Base-by-base conservation (phyloP, 1,140 invertebrate genomes). In the Drosophila nannoptera region DNA sequence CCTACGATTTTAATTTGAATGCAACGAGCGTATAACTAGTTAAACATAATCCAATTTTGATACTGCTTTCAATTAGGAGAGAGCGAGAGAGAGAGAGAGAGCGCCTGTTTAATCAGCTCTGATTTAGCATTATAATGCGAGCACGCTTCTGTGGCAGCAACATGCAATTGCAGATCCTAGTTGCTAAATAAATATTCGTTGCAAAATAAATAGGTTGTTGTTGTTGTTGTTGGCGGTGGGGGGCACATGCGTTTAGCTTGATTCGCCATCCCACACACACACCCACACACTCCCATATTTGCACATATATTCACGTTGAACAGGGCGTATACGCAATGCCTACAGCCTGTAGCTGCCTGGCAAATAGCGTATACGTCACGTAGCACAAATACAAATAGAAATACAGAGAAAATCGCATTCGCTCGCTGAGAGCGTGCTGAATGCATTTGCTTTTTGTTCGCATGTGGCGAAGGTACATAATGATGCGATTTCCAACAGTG, bases 281-380 rank as follows among this genome's bases (percentile, higher is more conserved):
- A 45, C 8, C 7, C 12, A 45, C 12, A 7, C 12, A 16, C 36
- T 14, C 14, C 8, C 16, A 22, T 54, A 40, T 12, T 11, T 52
- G 2, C 7, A 53, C 4, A 14, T 14, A 38, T 68, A 75, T 65
- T 77, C 74, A 48, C 22, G 60, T 60, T 70, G 32, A 43, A 77
- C 69, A 31, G 59, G 69, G 45, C 75, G 58, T 74, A 66, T 77
- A 61, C 64, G 64, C 43, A 66, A 65, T 68, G 48, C 9, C 35
- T 56, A 55, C 46, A 43, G 22, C 22, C 45, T 65, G 60, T 60
- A 14, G 16, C 60, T 50, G 45, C 35, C 38, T 36, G 11, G 50
- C 73, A 84, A 86, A 84, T 84, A 81, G 56, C 74, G 82, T 73
- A 81, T 81, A 84, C 77, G 81, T 75, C 81, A 84, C 81, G 81